A percentile compares a stretch with the other conserved stretches of the same genome.
Evolutionary conservation across 2,888 invertebrate species (phyloP).

Genomic region (Schizaphis graminum): DNA sequence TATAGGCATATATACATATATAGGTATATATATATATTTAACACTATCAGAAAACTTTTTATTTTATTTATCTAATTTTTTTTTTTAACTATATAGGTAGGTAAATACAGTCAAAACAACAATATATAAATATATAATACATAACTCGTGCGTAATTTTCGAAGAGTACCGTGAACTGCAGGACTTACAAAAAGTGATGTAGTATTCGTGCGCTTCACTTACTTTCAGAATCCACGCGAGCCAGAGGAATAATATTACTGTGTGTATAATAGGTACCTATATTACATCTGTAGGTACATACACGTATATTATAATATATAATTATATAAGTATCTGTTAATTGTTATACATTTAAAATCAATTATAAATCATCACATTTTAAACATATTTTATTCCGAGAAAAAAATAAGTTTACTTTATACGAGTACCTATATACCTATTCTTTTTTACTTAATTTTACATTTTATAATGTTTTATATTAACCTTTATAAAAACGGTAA

Average conservation of each 20-base stretch:
- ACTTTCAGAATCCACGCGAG: neutral
- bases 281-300: neutral
- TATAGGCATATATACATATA: neutral
- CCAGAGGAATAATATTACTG: neutral
- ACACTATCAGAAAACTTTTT: neutral
- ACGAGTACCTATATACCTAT: neutral
- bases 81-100: neutral
- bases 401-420: neutral
- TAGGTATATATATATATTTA: neutral
- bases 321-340: neutral
- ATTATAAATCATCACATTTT: neutral
- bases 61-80: neutral
- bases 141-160: neutral
- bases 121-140: neutral
- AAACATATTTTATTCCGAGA: neutral
- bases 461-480: neutral
- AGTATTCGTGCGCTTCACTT: neutral
- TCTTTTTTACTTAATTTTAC: neutral
- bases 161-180: neutral
- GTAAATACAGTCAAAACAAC: neutral
- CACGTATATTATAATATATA: too few relatives aligned
- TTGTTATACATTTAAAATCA: neutral
- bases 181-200: neutral
- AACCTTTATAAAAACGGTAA: too few relatives aligned
- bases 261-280: neutral